These are phyloP conservation scores for Ciconia stormi DNA, from an alignment of 2,113 vertebrate genomes.

Conservation along the genomic window DNA sequence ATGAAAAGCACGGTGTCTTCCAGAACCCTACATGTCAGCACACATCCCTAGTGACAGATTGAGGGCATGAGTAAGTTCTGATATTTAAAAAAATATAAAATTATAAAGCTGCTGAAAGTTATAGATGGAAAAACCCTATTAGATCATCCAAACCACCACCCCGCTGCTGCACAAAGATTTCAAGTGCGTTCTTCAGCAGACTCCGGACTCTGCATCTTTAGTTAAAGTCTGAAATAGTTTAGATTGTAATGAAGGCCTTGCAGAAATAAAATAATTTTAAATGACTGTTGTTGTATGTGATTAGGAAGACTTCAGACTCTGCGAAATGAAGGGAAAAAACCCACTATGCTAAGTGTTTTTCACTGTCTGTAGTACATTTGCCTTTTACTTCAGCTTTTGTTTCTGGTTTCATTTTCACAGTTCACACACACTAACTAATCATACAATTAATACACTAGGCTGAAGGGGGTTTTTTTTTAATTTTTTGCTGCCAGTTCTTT, in stretches of 20 bases:
- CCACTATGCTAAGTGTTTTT: background rate
- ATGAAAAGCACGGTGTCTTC: background rate
- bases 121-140: background rate
- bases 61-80: background rate
- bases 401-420: background rate
- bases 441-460: background rate
- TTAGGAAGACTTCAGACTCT: background rate
- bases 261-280: background rate
- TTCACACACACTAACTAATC: background rate
- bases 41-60: background rate
- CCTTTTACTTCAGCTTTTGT: background rate
- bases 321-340: background rate
- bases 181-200: rapidly evolving
- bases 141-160: background rate
- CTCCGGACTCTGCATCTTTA: background rate
- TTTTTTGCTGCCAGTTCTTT: background rate
- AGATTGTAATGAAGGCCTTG: background rate
- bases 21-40: background rate
- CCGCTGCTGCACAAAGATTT: rapidly evolving
- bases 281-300: background rate
- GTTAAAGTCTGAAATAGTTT: background rate
- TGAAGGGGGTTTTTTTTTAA: rapidly evolving
- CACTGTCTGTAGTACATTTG: background rate
- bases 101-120: background rate
- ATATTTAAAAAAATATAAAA: background rate